These are phyloP conservation scores for Glaucopsyche alexis DNA, from an alignment of 2,888 invertebrate genomes.

Conservation along the genomic window DNA sequence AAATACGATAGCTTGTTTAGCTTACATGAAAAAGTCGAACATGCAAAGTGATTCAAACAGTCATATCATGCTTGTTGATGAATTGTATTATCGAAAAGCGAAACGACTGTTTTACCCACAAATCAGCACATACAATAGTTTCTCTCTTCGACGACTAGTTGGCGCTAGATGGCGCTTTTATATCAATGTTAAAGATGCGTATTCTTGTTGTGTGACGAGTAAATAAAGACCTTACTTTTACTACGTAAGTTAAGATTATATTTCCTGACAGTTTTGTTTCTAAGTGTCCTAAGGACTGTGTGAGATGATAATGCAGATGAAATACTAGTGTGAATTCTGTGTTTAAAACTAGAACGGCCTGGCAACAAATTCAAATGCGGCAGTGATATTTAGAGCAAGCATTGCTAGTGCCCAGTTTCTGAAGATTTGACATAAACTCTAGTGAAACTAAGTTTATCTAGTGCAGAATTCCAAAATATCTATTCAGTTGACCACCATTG, in stretches of 20 bases:
- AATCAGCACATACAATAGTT: neutral
- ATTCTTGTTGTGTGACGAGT: no score
- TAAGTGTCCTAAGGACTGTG: neutral
- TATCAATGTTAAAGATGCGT: neutral
- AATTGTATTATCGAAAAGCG: neutral
- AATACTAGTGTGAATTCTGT: neutral
- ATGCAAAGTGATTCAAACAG: conserved; percentile 1
- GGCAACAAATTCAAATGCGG: neutral
- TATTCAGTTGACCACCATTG: no score
- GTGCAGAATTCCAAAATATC: no score
- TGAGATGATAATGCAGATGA: neutral
- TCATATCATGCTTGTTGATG: conserved; percentile 13
- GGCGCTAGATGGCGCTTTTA: conserved; percentile 6
- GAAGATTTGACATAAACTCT: neutral
- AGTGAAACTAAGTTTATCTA: no score
- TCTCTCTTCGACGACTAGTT: neutral
- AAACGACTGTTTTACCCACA: neutral
- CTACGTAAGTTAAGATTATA: neutral
- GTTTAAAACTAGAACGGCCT: neutral
- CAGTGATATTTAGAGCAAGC: neutral
- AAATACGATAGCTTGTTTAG: conserved; percentile 10
- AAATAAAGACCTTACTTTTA: no score
- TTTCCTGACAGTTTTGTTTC: neutral
- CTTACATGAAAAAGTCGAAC: conserved; percentile 23
- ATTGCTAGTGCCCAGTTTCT: neutral